Conservation (phyloP, 2,113 vertebrate genomes). For the Machaerirhynchus nigripectus region DNA sequence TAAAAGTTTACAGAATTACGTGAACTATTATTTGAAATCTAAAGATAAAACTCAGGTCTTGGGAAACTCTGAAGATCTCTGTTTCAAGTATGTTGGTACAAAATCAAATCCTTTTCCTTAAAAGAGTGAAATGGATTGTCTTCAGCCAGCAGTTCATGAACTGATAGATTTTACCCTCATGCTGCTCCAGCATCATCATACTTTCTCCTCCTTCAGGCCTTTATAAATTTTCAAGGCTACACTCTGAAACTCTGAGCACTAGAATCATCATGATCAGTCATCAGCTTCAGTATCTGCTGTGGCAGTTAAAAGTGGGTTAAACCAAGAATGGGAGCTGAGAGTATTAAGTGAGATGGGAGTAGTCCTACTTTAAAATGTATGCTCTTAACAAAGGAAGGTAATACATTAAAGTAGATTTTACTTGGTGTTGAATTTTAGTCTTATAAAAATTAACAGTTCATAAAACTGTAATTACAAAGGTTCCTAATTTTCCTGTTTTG, state of each 20-base stretch:
- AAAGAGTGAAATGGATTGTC: background rate
- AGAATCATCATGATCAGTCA: background rate
- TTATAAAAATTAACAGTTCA: background rate
- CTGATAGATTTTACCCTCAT: background rate
- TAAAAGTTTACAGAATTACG: background rate
- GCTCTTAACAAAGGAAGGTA: background rate
- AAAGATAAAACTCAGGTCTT: background rate
- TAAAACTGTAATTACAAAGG: background rate
- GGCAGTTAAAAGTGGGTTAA: background rate
- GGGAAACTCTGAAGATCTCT: background rate
- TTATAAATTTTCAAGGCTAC: background rate
- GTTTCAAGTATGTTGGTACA: background rate
- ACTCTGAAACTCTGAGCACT: background rate
- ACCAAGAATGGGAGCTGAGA: background rate
- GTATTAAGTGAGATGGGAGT: background rate
- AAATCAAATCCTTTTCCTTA: background rate
- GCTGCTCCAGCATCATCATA: background rate
- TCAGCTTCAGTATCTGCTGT: background rate
- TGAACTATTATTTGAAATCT: background rate
- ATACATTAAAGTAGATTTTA: background rate
- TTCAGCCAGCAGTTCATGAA: background rate
- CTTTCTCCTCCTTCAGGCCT: background rate
- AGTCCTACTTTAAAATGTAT: background rate
- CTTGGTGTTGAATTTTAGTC: background rate
- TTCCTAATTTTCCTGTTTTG: background rate